Base-by-base conservation (phyloP, 2,888 invertebrate species). In the Tetragonisca angustula region DNA sequence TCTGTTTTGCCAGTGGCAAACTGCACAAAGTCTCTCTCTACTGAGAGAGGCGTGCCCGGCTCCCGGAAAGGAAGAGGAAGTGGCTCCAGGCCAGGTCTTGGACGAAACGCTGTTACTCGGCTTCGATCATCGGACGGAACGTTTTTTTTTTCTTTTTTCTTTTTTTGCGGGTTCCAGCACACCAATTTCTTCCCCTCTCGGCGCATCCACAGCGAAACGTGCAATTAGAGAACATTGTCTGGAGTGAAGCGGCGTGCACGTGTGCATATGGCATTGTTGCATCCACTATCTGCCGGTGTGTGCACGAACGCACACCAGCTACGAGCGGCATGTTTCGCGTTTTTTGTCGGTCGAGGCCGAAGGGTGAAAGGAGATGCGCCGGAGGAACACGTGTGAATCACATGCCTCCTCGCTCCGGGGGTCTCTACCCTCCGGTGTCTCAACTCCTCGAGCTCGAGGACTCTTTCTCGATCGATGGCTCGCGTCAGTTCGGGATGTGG, bases 341-440 rank as follows among this genome's bases (percentile, higher is more conserved):
- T 84, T 82, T 84, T 82, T 78, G 50, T 54, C 32, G 56, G 72
- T 32, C 32, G 49, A 56, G 27, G 59, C 24, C 9, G 54, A 32
- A 80, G 81, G 82, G 56, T 67, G 77, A 79, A 77, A 70, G 64
- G 81, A 81, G 76, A 84, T 24, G 54, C 21, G 36, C 19, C 54
- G 50, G n/a, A 61, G 69, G 67, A 76, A 85, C 85, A 85, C 85
- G 85, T 85, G 85, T 68, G 65, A 84, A 81, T 65, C 85, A 85
- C 70, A 85, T 85, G 85, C 81, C 54, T 74, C n/a, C 76, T 67
- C 83, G 77, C 73, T 84, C 84, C 84, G 84, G 83, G 85, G 90
- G 90, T 92, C 91, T 91, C 67, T 77, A 84, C 83, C 84, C 79
- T 80, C 85, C 72, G 70, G 79, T 87, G 80, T 32, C 19, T 27